A percentile compares a stretch with the other conserved stretches of the same genome.
Conservation (phyloP, 2,113 vertebrate genomes). For the Salvator merianae region DNA sequence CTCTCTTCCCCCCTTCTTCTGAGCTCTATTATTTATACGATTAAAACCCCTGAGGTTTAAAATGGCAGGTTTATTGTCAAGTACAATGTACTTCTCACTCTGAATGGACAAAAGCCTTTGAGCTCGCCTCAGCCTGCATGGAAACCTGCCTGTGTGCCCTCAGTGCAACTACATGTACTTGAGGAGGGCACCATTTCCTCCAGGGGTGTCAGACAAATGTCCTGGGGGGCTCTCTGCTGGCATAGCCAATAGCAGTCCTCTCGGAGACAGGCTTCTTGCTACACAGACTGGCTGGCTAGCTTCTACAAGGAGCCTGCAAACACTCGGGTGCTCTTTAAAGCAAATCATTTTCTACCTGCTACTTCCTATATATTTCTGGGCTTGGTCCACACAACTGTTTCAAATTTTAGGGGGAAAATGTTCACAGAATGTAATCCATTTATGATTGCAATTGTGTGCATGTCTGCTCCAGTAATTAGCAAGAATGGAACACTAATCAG, state of each 20-base stretch:
- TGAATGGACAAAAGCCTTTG: conserved; percentile 62
- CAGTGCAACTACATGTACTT: conserved; percentile 17
- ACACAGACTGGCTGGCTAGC: conserved; percentile 1
- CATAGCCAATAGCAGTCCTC: neutral
- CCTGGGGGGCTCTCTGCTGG: conserved; percentile 11
- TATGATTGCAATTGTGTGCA: too few relatives aligned
- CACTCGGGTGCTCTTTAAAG: conserved; percentile 25
- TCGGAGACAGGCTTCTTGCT: conserved; percentile 34
- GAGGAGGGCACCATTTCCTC: conserved; percentile 39
- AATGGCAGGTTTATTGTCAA: conserved; percentile 70
- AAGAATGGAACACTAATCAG: too few relatives aligned
- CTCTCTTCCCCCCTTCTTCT: conserved; percentile 29
- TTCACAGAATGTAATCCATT: too few relatives aligned
- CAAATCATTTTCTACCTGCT: neutral
- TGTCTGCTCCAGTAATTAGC: too few relatives aligned
- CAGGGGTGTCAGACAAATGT: conserved; percentile 43
- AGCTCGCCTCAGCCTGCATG: conserved; percentile 49
- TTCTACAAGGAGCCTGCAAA: conserved; percentile 1
- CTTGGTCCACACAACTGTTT: neutral
- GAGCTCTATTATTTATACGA: conserved; percentile 69
- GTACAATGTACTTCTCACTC: conserved; percentile 63
- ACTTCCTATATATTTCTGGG: conserved; percentile 16
- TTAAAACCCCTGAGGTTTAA: conserved; percentile 66
- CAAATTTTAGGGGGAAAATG: too few relatives aligned
- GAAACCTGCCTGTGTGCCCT: conserved; percentile 47